Conservation (phyloP, 2,113 vertebrate species). For the Crotalus helleri region DNA sequence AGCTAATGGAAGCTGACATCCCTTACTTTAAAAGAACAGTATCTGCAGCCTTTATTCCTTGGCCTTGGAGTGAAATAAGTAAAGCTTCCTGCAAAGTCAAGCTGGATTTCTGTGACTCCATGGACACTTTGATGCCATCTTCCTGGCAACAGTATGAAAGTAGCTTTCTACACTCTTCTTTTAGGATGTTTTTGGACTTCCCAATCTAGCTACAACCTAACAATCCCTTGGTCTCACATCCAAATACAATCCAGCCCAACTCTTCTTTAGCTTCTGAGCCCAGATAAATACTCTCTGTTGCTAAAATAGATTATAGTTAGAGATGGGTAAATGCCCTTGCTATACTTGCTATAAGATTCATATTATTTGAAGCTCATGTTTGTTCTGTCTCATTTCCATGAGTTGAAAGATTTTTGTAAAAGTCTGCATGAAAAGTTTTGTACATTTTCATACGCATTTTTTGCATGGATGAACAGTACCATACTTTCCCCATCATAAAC, state of each 20-base stretch:
- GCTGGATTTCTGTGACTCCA: background rate
- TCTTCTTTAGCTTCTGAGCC: background rate
- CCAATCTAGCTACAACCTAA: background rate
- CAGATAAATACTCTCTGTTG: background rate
- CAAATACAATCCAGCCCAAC: background rate
- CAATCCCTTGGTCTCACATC: background rate
- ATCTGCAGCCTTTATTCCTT: background rate
- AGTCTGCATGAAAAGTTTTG: background rate
- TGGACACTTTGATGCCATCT: background rate
- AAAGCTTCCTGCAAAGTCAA: background rate
- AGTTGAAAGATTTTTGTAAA: background rate
- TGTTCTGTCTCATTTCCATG: background rate
- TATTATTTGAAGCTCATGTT: background rate
- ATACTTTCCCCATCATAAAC: background rate
- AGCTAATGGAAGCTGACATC: background rate
- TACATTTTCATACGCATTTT: background rate
- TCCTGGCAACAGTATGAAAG: background rate
- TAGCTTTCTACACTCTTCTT: background rate
- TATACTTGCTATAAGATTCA: background rate
- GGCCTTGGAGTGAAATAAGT: background rate
- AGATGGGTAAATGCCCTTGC: background rate
- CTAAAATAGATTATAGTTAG: background rate
- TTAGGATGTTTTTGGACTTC: background rate
- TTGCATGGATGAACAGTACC: background rate
- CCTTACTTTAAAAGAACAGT: background rate